Conservation (phyloP, 1,140 invertebrate genomes). For the Pygmarrhopalites habei region DNA sequence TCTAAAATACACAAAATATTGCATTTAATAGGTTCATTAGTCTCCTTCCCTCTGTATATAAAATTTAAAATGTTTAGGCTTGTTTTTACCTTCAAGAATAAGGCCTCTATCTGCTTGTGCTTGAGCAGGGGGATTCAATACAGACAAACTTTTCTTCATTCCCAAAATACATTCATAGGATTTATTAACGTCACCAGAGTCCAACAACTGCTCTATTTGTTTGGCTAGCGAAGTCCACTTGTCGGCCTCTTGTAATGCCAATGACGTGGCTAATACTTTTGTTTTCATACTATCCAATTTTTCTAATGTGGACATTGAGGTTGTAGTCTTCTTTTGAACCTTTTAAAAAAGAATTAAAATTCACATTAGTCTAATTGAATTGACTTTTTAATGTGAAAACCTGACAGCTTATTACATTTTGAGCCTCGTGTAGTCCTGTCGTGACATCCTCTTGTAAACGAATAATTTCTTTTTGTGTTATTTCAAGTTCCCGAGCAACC, state of each 20-base stretch:
- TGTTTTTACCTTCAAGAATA: constrained; percentile 37
- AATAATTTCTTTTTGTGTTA: constrained; percentile 27
- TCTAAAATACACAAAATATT: too few species aligned
- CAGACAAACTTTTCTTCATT: constrained; percentile 36
- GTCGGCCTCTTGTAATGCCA: constrained; percentile 37
- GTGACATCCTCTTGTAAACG: constrained; percentile 30
- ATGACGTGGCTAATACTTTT: constrained; percentile 28
- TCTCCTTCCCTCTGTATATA: too few species aligned
- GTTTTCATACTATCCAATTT: constrained; percentile 35
- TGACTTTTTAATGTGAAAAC: background rate
- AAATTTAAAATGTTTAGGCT: too few species aligned
- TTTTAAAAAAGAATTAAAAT: constrained; percentile 1
- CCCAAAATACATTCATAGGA: constrained; percentile 38
- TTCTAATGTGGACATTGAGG: constrained; percentile 35
- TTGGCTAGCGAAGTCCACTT: constrained; percentile 38
- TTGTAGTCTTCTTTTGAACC: constrained; percentile 37
- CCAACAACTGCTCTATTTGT: constrained; percentile 36
- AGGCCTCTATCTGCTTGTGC: constrained; percentile 30
- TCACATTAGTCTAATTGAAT: background rate
- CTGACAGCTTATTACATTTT: constrained; percentile 26
- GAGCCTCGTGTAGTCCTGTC: constrained; percentile 27
- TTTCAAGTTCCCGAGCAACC: constrained; percentile 28
- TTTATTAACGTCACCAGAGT: constrained; percentile 37
- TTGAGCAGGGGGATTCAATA: constrained; percentile 25
- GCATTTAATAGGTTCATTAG: too few species aligned